Percentiles rank a stretch among this genome's conserved stretches.
Evolutionary conservation across 2,113 vertebrate genomes (phyloP).

Genomic region (Phylloscopus trochiloides): DNA sequence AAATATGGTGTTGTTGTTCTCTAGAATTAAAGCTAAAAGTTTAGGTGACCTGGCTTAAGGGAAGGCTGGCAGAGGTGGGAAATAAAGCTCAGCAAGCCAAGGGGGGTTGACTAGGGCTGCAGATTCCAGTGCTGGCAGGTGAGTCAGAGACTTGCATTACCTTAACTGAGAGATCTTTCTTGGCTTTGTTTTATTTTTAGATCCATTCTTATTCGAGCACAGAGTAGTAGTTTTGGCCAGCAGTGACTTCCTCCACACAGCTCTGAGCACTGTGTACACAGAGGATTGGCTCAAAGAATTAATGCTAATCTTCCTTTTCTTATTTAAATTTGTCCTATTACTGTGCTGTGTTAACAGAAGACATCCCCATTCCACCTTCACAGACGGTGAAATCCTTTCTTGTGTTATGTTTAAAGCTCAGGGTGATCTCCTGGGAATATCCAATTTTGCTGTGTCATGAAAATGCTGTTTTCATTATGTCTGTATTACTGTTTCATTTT

Average conservation of each 20-base stretch:
- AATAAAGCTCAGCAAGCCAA: neutral
- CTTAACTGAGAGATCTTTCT: neutral
- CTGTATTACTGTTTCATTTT: neutral
- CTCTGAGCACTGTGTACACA: neutral
- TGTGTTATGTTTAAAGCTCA: conserved; percentile 7
- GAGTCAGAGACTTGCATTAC: accelerated
- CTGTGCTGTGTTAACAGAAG: neutral
- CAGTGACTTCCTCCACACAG: neutral
- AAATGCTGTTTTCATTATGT: neutral
- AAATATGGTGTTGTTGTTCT: accelerated
- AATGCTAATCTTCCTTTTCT: neutral
- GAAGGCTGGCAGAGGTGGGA: neutral
- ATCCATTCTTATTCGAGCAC: neutral
- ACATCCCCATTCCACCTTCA: neutral
- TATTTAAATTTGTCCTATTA: neutral
- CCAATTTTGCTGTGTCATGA: neutral
- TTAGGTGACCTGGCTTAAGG: neutral
- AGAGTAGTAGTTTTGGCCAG: neutral
- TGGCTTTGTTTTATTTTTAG: neutral
- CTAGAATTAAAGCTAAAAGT: neutral
- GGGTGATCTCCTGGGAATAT: conserved; percentile 19
- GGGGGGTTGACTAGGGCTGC: neutral
- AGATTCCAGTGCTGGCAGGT: neutral
- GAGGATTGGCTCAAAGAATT: neutral
- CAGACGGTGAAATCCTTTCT: neutral